Percentiles rank a stretch among this genome's conserved stretches.
These are phyloP conservation scores for Sebastes fasciatus DNA, from an alignment of 2,113 vertebrate species.

Conservation along the genomic window DNA sequence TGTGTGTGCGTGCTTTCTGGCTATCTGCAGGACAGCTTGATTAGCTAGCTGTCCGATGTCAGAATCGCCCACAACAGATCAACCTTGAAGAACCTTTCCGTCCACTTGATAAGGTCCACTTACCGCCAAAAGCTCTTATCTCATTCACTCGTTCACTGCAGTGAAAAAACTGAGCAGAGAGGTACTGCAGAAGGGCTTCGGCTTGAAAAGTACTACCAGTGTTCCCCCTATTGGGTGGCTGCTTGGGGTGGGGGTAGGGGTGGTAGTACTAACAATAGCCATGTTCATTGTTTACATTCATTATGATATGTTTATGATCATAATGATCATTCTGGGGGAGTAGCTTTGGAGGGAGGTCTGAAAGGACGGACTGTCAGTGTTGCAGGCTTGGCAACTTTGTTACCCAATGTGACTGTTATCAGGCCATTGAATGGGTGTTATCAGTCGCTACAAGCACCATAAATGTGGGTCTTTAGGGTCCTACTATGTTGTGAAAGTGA, in stretches of 20 bases:
- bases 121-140: conserved; percentile 65
- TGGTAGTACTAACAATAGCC: no score
- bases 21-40: conserved; percentile 63
- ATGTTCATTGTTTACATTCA: no score
- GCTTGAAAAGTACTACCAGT: conserved; percentile 4
- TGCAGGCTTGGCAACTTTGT: no score
- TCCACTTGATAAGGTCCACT: conserved; percentile 72
- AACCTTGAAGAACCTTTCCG: conserved; percentile 77
- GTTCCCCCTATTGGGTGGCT: background rate
- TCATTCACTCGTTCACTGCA: conserved; percentile 53
- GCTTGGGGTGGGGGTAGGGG: background rate
- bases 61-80: conserved; percentile 55
- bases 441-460: no score
- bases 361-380: no score
- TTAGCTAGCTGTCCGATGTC: conserved; percentile 70
- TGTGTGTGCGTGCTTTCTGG: conserved; percentile 12
- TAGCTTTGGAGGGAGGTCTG: no score
- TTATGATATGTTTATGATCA: no score
- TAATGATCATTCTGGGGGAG: no score
- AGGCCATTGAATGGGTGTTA: no score
- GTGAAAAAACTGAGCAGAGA: conserved; percentile 27
- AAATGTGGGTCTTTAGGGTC: no score
- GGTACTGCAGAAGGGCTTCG: conserved; percentile 9
- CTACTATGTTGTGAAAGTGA: no score
- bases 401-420: no score